Evolutionary conservation across 1,140 invertebrate species (phyloP).

Genomic region (Monomorium pharaonis): DNA sequence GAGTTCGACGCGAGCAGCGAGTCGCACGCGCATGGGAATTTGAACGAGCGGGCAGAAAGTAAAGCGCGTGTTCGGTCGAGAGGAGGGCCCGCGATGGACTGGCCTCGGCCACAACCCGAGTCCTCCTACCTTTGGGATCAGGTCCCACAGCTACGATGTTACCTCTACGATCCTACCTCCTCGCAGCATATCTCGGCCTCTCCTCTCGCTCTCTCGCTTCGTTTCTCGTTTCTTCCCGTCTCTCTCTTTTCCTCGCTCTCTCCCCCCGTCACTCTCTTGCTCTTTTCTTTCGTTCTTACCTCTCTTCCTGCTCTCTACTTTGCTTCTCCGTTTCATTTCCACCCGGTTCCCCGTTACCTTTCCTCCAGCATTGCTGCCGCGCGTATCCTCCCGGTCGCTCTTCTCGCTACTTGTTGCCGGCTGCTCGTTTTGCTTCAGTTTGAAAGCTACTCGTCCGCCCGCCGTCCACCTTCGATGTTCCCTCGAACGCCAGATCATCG

Average conservation of each 20-base stretch:
- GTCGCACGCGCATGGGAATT: constrained; percentile 76
- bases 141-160: constrained; percentile 83
- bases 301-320: constrained; percentile 42
- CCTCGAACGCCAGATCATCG: constrained; percentile 12
- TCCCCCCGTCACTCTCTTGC: constrained; percentile 56
- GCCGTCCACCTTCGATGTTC: constrained; percentile 12
- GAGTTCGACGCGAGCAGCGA: constrained; percentile 67
- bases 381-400: constrained; percentile 53
- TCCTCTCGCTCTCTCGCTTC: constrained; percentile 30
- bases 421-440: constrained; percentile 63
- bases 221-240: constrained; percentile 63
- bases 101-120: constrained; percentile 78
- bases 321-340: constrained; percentile 58
- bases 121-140: constrained; percentile 83
- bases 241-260: constrained; percentile 51
- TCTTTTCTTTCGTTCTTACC: constrained; percentile 52
- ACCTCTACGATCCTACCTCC: constrained; percentile 81
- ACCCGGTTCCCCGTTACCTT: constrained; percentile 64
- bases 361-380: constrained; percentile 75
- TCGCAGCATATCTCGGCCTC: constrained; percentile 62
- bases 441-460: constrained; percentile 61
- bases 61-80: constrained; percentile 82
- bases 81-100: constrained; percentile 85
- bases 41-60: constrained; percentile 81
- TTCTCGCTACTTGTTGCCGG: constrained; percentile 20